A percentile compares a stretch with the other conserved stretches of the same genome.
These are phyloP conservation scores for Rhipidura dahli DNA, from an alignment of 2,113 vertebrate species.

Conservation along the genomic window DNA sequence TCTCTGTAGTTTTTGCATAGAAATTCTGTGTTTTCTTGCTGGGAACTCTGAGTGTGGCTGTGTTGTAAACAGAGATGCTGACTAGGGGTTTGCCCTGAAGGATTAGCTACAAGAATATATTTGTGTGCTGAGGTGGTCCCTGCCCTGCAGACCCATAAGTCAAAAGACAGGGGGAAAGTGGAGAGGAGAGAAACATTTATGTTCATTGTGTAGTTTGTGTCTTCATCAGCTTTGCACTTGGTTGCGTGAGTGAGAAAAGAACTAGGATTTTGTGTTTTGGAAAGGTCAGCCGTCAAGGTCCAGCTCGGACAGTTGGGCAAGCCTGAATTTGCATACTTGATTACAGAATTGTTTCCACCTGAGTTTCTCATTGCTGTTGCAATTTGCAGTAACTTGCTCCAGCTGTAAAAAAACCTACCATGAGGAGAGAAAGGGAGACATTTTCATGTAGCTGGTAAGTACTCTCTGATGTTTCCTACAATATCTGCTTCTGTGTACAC, in stretches of 20 bases:
- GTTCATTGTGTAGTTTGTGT: not conserved
- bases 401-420: not conserved
- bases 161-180: not conserved
- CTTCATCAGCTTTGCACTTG: not conserved
- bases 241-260: not conserved
- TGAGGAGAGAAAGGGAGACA: rapidly evolving
- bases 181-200: not conserved
- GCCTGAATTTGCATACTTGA: not conserved
- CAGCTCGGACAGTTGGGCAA: not conserved
- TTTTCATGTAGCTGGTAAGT: not conserved
- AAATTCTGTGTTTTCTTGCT: not conserved
- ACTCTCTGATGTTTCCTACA: not conserved
- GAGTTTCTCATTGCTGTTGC: not conserved
- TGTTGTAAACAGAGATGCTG: not conserved
- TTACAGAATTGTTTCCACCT: not conserved
- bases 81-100: not conserved
- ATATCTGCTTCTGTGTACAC: not conserved
- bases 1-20: not conserved
- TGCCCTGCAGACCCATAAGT: not conserved
- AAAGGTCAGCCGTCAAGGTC: not conserved
- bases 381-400: not conserved
- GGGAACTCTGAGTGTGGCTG: not conserved
- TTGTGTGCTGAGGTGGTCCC: not conserved
- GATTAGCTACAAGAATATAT: not conserved
- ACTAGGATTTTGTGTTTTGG: not conserved